A percentile compares a stretch with the other conserved stretches of the same genome.
These are phyloP conservation scores for Epistrophella euchroma DNA, from an alignment of 2,888 invertebrate genomes.

Conservation along the genomic window DNA sequence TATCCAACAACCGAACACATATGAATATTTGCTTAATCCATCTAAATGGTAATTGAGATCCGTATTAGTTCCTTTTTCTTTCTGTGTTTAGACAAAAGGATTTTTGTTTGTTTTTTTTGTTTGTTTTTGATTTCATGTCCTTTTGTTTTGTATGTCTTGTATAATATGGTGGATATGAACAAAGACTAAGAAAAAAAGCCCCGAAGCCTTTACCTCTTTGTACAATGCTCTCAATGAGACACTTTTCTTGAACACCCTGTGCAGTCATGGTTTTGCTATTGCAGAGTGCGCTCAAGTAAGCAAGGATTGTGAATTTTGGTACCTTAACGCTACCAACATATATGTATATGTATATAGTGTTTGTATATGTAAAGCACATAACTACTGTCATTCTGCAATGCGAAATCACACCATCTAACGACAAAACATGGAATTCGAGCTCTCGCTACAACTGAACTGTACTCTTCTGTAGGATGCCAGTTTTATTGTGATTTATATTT, in stretches of 20 bases:
- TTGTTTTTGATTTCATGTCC: slow-evolving; percentile 4
- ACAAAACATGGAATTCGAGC: neutral
- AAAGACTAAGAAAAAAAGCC: slow-evolving; percentile 37
- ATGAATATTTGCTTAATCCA: slow-evolving; percentile 55
- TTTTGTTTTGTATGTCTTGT: slow-evolving; percentile 29
- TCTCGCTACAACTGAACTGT: neutral
- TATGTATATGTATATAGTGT: neutral
- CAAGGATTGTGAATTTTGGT: slow-evolving; percentile 4
- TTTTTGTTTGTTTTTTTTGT: neutral
- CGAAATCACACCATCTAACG: slow-evolving; percentile 2
- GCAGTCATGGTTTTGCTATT: neutral
- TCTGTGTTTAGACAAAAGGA: slow-evolving; percentile 56
- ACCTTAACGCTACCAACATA: neutral
- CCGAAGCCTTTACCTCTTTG: slow-evolving; percentile 42
- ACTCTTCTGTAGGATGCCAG: neutral
- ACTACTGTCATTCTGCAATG: slow-evolving; percentile 9
- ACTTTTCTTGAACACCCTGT: slow-evolving; percentile 48
- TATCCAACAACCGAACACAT: slow-evolving; percentile 7
- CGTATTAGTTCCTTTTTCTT: slow-evolving; percentile 21
- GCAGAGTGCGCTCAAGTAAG: slow-evolving; percentile 2
- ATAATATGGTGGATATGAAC: slow-evolving; percentile 18
- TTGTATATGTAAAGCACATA: neutral
- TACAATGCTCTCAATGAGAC: slow-evolving; percentile 48
- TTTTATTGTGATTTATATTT: slow-evolving; percentile 31
- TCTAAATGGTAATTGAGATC: slow-evolving; percentile 38